Base-by-base conservation (phyloP, 92 coral and sea anemone genomes). In the Scolanthus callimorphus region DNA sequence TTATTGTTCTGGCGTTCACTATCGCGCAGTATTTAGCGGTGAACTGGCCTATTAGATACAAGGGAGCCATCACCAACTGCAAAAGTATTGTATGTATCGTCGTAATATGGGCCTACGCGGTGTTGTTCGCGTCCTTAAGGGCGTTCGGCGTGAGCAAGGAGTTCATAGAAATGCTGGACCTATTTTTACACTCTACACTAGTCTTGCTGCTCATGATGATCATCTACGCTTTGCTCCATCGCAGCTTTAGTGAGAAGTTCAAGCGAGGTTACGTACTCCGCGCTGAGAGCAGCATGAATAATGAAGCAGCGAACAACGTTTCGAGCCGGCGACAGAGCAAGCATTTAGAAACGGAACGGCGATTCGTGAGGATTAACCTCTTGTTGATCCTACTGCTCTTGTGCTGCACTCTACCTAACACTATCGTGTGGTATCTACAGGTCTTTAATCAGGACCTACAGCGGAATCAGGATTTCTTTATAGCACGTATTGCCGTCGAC, bases 1-100 rank as follows among this genome's bases (percentile, higher is more conserved):
- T 82, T 17, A 69, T 82, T 9, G 83, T 82, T 1, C 54, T 82
- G 72, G 83, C 83, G 22, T 82, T 82, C 74, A 82, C 89, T 15
- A 61, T 63, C 3, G 83, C 70, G 22, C 89, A 82, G 39, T 82
- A 82, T 29, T 44, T 76, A 0, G 89, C 83, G 0, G 75, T 82
- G 3, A 72, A 83, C 1, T 82, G 80, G 51, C 89, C 89, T 8
- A 53, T 82, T 27, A 82, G 63, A 56, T 82, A 61, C 74, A 62
- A 63, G 34, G 53, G 62, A 17, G 15, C 69, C 2, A 78, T 82
- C 11, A 76, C 59, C 29, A 51, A 44, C 24, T 50, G 60, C 2
- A 67, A 69, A 43, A 76, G 71, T 1, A 21, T 51, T 1, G 12
- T 60, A 13, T 82, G 83, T n/a, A 74, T 82, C 12, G 23, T 57